These are phyloP conservation scores for Diceros bicornis DNA, from an alignment of 2,797 vertebrate genomes.

Conservation along the genomic window DNA sequence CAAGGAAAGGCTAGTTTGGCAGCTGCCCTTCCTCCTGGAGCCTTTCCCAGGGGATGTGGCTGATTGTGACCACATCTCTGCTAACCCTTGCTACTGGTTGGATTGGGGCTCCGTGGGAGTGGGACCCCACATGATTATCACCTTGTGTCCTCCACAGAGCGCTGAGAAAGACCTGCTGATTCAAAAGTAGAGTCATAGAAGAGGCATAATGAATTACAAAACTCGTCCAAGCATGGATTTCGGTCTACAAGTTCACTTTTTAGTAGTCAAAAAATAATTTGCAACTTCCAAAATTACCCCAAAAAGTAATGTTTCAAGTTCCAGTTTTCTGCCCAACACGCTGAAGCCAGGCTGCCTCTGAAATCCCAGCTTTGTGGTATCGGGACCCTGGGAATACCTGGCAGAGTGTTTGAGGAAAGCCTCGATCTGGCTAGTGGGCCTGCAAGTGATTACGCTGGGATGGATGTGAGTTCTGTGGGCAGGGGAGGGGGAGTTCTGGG, in stretches of 20 bases:
- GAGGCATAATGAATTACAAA: fast-evolving
- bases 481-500: neutral
- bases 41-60: fast-evolving
- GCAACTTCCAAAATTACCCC: neutral
- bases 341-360: neutral
- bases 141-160: neutral
- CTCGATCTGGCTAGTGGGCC: neutral
- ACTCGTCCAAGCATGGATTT: fast-evolving
- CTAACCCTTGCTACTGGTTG: fast-evolving
- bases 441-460: neutral
- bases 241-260: neutral
- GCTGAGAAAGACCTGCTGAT: fast-evolving
- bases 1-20: neutral
- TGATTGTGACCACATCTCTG: fast-evolving
- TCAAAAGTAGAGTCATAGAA: fast-evolving
- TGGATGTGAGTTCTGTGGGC: neutral
- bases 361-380: too few relatives aligned
- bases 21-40: neutral
- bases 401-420: neutral
- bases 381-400: neutral
- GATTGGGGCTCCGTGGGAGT: fast-evolving
- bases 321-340: neutral
- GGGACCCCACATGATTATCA: fast-evolving
- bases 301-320: neutral
- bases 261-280: neutral